Percentiles rank a stretch among this genome's conserved stretches.
Evolutionary conservation across 2,888 invertebrate species (phyloP).

Genomic region (Platycheirus albimanus): DNA sequence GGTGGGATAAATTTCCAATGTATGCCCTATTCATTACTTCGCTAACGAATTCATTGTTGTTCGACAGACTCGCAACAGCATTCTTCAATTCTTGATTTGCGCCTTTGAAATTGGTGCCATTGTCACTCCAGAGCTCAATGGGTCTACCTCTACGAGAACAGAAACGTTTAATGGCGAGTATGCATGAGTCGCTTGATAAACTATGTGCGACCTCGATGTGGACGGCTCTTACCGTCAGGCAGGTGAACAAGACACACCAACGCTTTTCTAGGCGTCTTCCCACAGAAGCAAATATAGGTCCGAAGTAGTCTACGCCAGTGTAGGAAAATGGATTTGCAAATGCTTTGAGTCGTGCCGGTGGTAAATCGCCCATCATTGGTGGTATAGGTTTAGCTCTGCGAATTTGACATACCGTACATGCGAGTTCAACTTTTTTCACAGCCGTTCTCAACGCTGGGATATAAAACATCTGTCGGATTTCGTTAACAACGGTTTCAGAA

Average conservation of each 20-base stretch:
- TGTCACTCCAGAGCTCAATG: conserved; percentile 35
- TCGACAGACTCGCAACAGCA: not conserved
- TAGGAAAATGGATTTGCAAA: conserved; percentile 42
- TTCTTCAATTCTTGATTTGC: conserved; percentile 22
- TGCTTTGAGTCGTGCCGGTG: conserved; percentile 39
- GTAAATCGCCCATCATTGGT: conserved; percentile 66
- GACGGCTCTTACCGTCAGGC: conserved; percentile 39
- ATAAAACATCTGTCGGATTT: conserved; percentile 3
- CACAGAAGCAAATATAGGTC: conserved; percentile 45
- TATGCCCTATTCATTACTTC: too few relatives aligned
- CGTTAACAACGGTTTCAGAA: conserved; percentile 22
- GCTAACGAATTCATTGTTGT: too few relatives aligned
- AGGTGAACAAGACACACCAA: conserved; percentile 55
- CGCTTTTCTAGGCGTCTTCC: conserved; percentile 41
- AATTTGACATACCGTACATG: conserved; percentile 19
- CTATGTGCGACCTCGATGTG: conserved; percentile 33
- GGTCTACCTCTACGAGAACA: conserved; percentile 45
- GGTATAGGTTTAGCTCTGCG: conserved; percentile 15
- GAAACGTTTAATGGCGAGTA: conserved; percentile 44
- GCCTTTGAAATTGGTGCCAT: conserved; percentile 56
- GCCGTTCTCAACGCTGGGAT: conserved; percentile 12
- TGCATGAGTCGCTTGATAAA: conserved; percentile 28
- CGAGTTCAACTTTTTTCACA: not conserved
- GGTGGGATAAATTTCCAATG: too few relatives aligned
- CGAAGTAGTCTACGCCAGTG: conserved; percentile 61